Conservation (phyloP, 2,113 vertebrate genomes). For the Ceratotherium simum region DNA sequence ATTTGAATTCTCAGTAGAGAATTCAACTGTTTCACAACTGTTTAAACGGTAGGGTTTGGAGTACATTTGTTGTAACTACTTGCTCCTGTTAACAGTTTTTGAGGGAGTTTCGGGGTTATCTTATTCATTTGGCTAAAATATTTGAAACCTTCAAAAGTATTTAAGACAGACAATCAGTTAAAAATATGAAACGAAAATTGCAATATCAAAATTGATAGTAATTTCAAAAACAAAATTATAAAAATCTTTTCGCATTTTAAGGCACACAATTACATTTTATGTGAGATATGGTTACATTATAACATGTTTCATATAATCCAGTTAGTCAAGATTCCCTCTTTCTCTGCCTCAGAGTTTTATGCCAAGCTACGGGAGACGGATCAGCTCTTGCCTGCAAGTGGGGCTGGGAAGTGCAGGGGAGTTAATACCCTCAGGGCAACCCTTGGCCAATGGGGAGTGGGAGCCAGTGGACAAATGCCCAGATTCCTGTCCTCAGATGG, state of each 20-base stretch:
- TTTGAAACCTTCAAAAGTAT: background rate
- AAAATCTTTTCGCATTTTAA: background rate
- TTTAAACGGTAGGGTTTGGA: background rate
- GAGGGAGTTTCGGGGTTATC: background rate
- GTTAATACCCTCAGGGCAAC: background rate
- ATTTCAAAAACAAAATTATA: background rate
- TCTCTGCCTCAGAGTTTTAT: background rate
- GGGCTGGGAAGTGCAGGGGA: no score
- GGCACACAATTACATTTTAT: background rate
- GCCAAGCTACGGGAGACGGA: background rate
- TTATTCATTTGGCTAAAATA: background rate
- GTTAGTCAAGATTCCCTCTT: background rate
- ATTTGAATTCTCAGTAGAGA: slow-evolving; percentile 18
- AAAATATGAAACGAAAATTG: background rate
- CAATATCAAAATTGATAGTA: background rate
- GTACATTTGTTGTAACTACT: background rate
- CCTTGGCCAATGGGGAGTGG: background rate
- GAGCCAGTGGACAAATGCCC: no score
- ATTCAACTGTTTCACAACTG: background rate
- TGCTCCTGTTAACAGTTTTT: background rate
- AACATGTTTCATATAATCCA: background rate
- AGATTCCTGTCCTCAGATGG: background rate
- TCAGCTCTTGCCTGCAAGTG: background rate
- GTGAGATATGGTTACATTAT: background rate
- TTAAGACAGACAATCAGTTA: background rate